These are phyloP conservation scores for Conus canariensis DNA, from an alignment of 2,888 invertebrate genomes.

Conservation along the genomic window DNA sequence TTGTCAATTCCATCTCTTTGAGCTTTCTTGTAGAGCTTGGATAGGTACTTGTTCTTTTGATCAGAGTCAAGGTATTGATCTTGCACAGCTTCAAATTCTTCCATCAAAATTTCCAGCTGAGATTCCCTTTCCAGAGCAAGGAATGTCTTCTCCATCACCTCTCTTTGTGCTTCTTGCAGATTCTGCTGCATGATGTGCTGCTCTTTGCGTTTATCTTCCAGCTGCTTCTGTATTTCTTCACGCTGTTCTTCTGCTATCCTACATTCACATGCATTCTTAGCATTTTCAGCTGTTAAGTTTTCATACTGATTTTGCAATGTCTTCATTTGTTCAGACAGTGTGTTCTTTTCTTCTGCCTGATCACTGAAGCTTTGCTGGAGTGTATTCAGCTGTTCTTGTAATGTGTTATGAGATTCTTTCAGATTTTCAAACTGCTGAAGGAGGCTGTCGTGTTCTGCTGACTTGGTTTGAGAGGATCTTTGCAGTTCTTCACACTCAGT, in stretches of 20 bases:
- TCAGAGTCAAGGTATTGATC: constrained; percentile 18
- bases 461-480: neutral
- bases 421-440: constrained; percentile 16
- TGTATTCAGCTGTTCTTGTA: neutral
- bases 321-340: constrained; percentile 8
- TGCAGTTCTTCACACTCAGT: constrained; percentile 22
- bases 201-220: neutral
- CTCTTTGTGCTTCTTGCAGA: constrained; percentile 16
- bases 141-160: constrained; percentile 1
- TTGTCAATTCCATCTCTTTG: neutral
- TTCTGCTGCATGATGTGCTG: neutral
- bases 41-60: constrained; percentile 3
- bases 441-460: neutral
- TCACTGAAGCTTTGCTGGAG: neutral
- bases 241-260: neutral
- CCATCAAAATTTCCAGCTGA: constrained; percentile 19
- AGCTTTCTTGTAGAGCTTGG: constrained; percentile 22
- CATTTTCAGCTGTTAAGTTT: neutral
- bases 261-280: neutral
- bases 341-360: neutral
- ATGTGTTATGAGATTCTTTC: neutral
- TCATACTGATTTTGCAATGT: neutral
- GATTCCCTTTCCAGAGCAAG: constrained; percentile 29
- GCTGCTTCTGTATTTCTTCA: neutral
- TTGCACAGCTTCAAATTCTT: constrained; percentile 32